Evolutionary conservation across 1,140 invertebrate species (phyloP), one percentile per base, ranked within the genome.

Genomic region (Eufriesea mexicana): DNA sequence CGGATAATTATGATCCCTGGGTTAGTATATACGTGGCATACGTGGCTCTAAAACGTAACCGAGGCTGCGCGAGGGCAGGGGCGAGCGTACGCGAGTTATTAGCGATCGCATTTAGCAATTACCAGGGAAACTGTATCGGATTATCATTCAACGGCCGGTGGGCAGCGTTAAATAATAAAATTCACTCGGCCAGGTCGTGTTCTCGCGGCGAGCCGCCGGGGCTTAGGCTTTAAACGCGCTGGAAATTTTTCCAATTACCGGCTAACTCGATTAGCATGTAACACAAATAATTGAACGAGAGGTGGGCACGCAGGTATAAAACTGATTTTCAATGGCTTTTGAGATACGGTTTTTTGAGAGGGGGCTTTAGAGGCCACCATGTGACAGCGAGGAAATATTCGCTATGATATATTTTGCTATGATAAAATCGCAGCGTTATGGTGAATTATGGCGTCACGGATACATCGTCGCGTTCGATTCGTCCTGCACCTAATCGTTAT

Each of bases 101-200:
- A 49, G 42, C n/a, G 67, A 70, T 70, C 23, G 45, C 45, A 70
- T 70, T 70, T 70, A 70, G 14, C 67, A 70, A 70, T 70, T 70
- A 70, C 45, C 67, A 10, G 45, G 23, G n/a, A 25, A 47, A 25
- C 42, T 23, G n/a, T n/a, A 70, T 70, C 45, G 67, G 67, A 70
- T 70, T 70, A 70, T 70, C 45, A 25, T 70, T 70, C 67, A 25
- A 18, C 16, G 67, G 35, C n/a, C 42, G 64, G 20, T 23, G 6
- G n/a, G 42, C 45, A 70, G 5, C 67, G 67, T 70, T 70, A 70
- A 70, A 49, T 70, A 25, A 47, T 70, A 70, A 70, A 70, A 70
- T 70, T 70, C 45, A 47, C n/a, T 49, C 23, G 64, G 23, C 7
- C 42, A 23, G 18, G 0, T 28, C 2, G 25, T n/a, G 42, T n/a